A percentile compares a stretch with the other conserved stretches of the same genome.
Conservation (phyloP, 2,113 vertebrate species). For the Syngnathoides biaculeatus region DNA sequence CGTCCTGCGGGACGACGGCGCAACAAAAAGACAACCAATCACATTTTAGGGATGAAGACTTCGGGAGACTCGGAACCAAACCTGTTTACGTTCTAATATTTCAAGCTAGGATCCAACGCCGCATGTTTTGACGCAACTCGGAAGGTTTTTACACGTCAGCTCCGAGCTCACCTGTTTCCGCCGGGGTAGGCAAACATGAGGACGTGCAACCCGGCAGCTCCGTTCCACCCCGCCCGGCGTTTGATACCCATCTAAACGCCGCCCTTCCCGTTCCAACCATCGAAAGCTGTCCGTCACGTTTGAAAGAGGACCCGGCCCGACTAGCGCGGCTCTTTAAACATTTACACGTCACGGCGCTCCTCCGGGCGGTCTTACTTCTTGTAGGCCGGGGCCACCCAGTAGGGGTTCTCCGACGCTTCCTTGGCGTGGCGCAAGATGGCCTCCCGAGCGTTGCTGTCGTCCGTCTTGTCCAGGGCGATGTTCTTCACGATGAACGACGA, state of each 20-base stretch:
- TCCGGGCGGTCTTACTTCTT: slow-evolving; percentile 74
- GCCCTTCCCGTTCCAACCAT: slow-evolving; percentile 11
- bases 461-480: slow-evolving; percentile 93
- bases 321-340: slow-evolving; percentile 46
- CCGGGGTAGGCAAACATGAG: neutral
- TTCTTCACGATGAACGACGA: slow-evolving; percentile 98
- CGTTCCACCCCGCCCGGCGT: slow-evolving; percentile 14
- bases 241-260: slow-evolving; percentile 34
- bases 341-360: slow-evolving; percentile 32
- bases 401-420: slow-evolving; percentile 89
- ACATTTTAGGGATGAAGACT: neutral
- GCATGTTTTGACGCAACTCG: neutral
- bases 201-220: slow-evolving; percentile 18
- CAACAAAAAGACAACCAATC: slow-evolving; percentile 3
- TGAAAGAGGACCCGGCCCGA: slow-evolving; percentile 31
- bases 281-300: slow-evolving; percentile 36
- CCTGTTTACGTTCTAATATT: neutral
- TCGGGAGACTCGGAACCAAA: neutral
- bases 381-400: slow-evolving; percentile 93
- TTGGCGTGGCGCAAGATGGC: slow-evolving; percentile 93
- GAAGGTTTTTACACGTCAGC: neutral
- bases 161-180: neutral
- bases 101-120: neutral
- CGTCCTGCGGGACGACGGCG: slow-evolving; percentile 75
- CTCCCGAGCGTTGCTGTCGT: slow-evolving; percentile 94